Percentiles rank a stretch among this genome's conserved stretches.
Conservation (phyloP, 2,797 vertebrate species). For the Eospalax fontanierii region DNA sequence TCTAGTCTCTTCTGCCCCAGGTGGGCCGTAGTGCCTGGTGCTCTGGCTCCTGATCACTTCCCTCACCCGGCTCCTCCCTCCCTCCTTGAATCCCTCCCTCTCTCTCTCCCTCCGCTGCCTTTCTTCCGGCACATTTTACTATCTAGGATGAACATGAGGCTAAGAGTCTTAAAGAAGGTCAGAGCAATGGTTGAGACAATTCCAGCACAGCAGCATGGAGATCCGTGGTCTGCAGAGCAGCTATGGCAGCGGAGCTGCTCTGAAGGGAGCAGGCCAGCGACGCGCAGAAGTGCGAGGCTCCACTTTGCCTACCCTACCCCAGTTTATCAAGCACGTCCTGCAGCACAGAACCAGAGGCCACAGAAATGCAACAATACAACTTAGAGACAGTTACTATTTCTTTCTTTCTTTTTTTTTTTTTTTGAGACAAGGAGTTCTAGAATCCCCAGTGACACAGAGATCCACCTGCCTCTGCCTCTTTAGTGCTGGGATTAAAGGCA, state of each 20-base stretch:
- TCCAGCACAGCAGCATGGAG: background rate
- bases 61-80: too few relatives aligned
- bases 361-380: background rate
- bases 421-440: too few relatives aligned
- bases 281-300: background rate
- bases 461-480: too few relatives aligned
- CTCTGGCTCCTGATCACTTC: background rate
- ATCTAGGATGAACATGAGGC: background rate
- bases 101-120: background rate
- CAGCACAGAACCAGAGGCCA: background rate
- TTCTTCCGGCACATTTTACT: background rate
- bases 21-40: background rate
- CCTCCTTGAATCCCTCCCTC: background rate
- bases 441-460: too few relatives aligned
- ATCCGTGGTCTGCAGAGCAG: background rate
- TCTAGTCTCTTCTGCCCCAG: slow-evolving; percentile 71
- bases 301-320: fast-evolving
- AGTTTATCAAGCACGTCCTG: background rate
- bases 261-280: too few relatives aligned
- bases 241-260: background rate
- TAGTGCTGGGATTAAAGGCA: too few relatives aligned
- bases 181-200: background rate
- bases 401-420: too few relatives aligned
- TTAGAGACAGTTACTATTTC: too few relatives aligned
- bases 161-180: background rate